phyloP scores from a whole-genome alignment of 2,113 vertebrate genomes.

The Aythya baeri region DNA sequence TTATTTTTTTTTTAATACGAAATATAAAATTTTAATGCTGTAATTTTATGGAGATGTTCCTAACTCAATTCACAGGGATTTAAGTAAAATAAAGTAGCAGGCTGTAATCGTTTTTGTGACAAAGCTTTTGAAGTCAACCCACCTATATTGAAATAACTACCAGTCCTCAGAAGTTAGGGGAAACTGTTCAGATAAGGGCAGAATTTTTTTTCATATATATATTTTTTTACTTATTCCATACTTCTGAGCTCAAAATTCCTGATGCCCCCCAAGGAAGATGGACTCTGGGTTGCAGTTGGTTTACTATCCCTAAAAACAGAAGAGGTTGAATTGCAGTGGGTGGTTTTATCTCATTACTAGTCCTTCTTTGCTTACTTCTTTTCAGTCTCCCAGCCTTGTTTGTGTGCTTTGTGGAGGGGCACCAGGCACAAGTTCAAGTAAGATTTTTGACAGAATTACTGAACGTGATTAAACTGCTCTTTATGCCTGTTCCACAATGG shows the following conservation, averaged over 20 bases:
- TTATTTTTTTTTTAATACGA: not conserved
- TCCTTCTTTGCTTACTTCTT: not conserved
- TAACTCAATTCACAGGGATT: conserved; percentile 32
- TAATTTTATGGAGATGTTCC: conserved; percentile 57
- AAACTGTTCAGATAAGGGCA: not conserved
- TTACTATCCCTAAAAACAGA: not conserved
- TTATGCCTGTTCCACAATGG: not conserved
- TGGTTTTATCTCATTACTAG: not conserved
- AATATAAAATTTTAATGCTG: conserved; percentile 43
- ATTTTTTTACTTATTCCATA: not conserved
- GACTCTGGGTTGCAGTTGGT: not conserved
- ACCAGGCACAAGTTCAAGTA: not conserved
- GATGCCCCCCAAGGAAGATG: not conserved
- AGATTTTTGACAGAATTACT: not conserved
- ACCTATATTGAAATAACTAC: not conserved
- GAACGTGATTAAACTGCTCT: not conserved
- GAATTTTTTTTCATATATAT: not conserved
- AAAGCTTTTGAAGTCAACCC: not conserved
- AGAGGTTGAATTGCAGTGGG: not conserved
- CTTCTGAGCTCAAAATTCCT: not conserved
- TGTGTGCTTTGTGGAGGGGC: not conserved
- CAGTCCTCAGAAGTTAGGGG: not conserved
- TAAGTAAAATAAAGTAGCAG: conserved; percentile 7
- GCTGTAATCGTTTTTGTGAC: not conserved
- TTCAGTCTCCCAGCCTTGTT: not conserved